Percentiles rank a stretch among this genome's conserved stretches.
Conservation (phyloP, 2,797 vertebrate species). For the Epinephelus awoara region DNA sequence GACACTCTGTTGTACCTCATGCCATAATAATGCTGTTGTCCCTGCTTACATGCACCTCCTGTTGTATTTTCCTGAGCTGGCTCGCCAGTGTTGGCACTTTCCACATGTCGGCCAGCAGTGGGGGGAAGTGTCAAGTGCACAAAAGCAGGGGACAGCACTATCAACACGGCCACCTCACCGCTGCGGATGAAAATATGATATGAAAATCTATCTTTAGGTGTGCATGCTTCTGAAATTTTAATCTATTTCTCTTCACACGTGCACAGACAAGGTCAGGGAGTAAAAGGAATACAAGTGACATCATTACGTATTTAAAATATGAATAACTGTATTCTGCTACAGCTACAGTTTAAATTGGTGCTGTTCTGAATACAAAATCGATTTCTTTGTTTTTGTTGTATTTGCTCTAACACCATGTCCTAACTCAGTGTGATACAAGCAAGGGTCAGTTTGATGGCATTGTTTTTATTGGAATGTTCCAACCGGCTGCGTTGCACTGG, state of each 20-base stretch:
- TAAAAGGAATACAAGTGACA: too few species aligned
- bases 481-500: too few species aligned
- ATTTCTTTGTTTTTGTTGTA: too few species aligned
- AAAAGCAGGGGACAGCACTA: constrained; percentile 34
- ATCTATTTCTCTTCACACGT: constrained; percentile 1
- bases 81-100: constrained; percentile 38
- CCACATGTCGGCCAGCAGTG: constrained; percentile 32
- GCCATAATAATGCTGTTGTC: constrained; percentile 41
- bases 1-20: constrained; percentile 24
- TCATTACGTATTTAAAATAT: too few species aligned
- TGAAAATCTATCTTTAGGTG: constrained; percentile 45
- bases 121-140: constrained; percentile 47
- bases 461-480: too few species aligned
- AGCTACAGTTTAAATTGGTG: too few species aligned
- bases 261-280: too few species aligned
- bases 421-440: too few species aligned
- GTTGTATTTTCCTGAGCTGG: constrained; percentile 27
- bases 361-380: too few species aligned
- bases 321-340: too few species aligned
- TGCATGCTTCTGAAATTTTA: background rate
- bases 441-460: too few species aligned
- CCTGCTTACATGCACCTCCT: constrained; percentile 31
- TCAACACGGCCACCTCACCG: constrained; percentile 33
- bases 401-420: too few species aligned
- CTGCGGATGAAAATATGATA: constrained; percentile 42